phyloP scores from a whole-genome alignment of 2,113 vertebrate species.

The Rhagologus leucostigma region DNA sequence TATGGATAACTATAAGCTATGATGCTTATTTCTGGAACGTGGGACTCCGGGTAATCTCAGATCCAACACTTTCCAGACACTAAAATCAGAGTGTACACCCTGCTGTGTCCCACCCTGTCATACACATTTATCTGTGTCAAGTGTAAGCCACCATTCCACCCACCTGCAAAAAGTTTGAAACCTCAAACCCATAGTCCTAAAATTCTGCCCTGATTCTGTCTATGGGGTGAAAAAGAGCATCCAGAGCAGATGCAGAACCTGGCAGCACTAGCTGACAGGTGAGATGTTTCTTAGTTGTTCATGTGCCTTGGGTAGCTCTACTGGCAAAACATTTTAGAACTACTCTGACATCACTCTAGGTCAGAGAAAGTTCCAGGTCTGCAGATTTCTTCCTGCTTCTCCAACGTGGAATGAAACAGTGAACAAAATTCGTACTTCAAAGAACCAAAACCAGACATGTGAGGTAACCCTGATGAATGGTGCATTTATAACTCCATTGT shows the following conservation, averaged over 20 bases:
- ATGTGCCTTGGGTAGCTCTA: background rate
- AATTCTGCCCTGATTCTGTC: background rate
- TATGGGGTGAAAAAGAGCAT: background rate
- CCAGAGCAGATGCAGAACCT: background rate
- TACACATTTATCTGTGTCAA: background rate
- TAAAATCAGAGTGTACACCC: background rate
- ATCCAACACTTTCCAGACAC: background rate
- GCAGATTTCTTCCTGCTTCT: background rate
- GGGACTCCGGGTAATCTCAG: background rate
- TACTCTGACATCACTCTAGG: background rate
- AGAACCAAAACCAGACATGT: background rate
- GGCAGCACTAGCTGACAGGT: background rate
- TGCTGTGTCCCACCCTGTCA: background rate
- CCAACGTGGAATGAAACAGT: background rate
- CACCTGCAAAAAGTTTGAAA: background rate
- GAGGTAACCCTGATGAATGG: background rate
- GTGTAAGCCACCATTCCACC: background rate
- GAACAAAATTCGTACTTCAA: background rate
- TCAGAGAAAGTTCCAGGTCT: background rate
- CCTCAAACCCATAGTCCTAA: background rate
- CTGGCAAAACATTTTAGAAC: background rate
- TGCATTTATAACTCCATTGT: background rate
- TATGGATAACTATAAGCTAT: background rate
- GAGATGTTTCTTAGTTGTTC: background rate
- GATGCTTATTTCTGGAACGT: background rate